These are phyloP conservation scores for Drosophila helvetica DNA, from an alignment of 2,888 invertebrate species.

Conservation along the genomic window DNA sequence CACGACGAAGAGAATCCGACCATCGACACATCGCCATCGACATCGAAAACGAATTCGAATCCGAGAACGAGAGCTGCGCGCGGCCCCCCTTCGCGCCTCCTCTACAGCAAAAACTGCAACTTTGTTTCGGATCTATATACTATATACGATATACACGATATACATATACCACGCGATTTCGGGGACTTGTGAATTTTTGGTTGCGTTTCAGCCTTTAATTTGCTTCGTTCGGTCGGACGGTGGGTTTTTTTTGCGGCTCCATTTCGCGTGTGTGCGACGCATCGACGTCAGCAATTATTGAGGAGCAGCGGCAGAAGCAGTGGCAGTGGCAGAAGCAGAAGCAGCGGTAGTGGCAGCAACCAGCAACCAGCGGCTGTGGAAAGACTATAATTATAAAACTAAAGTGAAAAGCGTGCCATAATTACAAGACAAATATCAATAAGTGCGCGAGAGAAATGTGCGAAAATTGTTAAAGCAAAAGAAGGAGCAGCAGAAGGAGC, in stretches of 20 bases:
- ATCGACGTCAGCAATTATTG: conserved; percentile 32
- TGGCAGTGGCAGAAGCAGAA: conserved; percentile 3
- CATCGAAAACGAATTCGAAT: conserved; percentile 1
- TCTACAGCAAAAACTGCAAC: neutral
- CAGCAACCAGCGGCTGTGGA: conserved; percentile 7
- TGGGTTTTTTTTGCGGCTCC: conserved; percentile 13
- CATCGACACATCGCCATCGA: neutral
- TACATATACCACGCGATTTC: conserved; percentile 17
- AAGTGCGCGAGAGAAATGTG: conserved; percentile 60
- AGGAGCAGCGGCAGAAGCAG: conserved; percentile 2
- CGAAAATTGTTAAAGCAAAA: conserved; percentile 56
- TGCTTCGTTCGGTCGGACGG: conserved; percentile 20
- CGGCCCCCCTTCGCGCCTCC: neutral
- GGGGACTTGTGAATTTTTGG: conserved; percentile 37
- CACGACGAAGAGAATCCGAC: neutral
- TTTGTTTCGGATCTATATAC: conserved; percentile 20
- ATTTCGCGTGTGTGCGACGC: conserved; percentile 30
- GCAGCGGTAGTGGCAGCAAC: conserved; percentile 9
- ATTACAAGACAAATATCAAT: conserved; percentile 62
- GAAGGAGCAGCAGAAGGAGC: neutral
- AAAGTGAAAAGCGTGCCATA: conserved; percentile 72
- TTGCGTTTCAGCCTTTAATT: conserved; percentile 39
- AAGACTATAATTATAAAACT: conserved; percentile 56
- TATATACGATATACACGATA: conserved; percentile 1
- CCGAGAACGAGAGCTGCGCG: conserved; percentile 21